phyloP scores from a whole-genome alignment of 2,113 vertebrate genomes.

The Sorex fumeus region DNA sequence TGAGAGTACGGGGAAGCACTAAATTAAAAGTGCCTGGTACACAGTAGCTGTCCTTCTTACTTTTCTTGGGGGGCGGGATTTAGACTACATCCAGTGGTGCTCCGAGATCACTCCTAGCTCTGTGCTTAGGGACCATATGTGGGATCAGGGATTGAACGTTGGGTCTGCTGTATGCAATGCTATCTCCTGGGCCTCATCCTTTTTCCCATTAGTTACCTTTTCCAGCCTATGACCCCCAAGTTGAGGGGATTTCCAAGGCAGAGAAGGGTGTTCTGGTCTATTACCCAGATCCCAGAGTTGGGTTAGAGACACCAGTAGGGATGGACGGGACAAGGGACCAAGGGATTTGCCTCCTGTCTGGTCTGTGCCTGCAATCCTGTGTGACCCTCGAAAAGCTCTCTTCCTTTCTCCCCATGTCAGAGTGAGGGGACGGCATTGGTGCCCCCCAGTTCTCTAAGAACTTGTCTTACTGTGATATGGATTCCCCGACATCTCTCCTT shows the following conservation, averaged over 20 bases:
- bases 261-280: background rate
- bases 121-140: no score
- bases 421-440: background rate
- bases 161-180: no score
- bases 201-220: background rate
- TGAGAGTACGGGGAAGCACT: background rate
- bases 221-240: background rate
- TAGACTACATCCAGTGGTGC: no score
- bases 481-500: background rate
- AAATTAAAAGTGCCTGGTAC: background rate
- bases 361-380: background rate
- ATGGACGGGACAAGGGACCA: background rate
- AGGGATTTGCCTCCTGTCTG: background rate
- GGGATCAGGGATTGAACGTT: no score
- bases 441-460: background rate
- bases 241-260: background rate
- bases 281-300: background rate
- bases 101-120: no score
- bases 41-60: background rate
- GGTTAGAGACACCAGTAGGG: background rate
- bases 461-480: background rate
- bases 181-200: background rate
- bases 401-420: background rate
- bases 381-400: background rate
- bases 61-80: no score